These are phyloP conservation scores for Meandrina meandrites DNA, from an alignment of 92 coral and sea anemone genomes.

Conservation along the genomic window DNA sequence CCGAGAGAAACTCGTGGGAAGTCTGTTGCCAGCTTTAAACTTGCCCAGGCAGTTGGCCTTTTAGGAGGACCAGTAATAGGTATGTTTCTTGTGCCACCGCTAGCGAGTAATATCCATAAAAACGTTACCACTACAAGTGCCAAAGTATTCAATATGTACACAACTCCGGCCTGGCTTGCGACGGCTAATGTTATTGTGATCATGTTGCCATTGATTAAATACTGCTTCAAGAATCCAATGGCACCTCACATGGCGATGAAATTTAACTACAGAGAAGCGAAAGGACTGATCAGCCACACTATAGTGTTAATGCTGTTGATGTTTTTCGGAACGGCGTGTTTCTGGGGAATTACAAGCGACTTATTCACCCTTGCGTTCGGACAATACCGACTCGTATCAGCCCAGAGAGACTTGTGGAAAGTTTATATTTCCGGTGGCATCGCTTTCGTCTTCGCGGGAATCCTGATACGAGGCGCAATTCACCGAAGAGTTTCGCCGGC, in stretches of 20 bases:
- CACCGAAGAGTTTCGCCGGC: slow-evolving; percentile 76
- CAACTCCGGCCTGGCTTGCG: slow-evolving; percentile 93
- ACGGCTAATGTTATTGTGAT: slow-evolving; percentile 70
- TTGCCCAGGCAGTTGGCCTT: slow-evolving; percentile 89
- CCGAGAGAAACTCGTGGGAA: slow-evolving; percentile 87
- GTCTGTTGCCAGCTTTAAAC: slow-evolving; percentile 79
- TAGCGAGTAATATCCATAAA: slow-evolving; percentile 17
- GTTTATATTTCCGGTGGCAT: slow-evolving; percentile 84
- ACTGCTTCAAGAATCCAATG: slow-evolving; percentile 91
- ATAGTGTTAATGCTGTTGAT: slow-evolving; percentile 56
- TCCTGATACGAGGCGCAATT: slow-evolving; percentile 65
- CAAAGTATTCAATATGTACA: slow-evolving; percentile 70
- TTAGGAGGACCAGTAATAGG: slow-evolving; percentile 90
- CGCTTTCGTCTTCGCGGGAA: slow-evolving; percentile 68
- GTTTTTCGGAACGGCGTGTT: slow-evolving; percentile 79
- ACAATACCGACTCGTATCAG: slow-evolving; percentile 76
- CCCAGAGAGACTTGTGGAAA: slow-evolving; percentile 82
- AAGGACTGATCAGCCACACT: slow-evolving; percentile 71
- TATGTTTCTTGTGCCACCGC: slow-evolving; percentile 63
- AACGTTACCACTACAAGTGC: slow-evolving; percentile 25
- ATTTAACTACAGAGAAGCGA: slow-evolving; percentile 88
- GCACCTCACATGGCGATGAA: slow-evolving; percentile 96
- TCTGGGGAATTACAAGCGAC: slow-evolving; percentile 89
- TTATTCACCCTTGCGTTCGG: slow-evolving; percentile 88
- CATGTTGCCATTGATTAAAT: slow-evolving; percentile 76